Evolutionary conservation across 2,797 vertebrate genomes (phyloP).

Genomic region (Setipinna tenuifilis): DNA sequence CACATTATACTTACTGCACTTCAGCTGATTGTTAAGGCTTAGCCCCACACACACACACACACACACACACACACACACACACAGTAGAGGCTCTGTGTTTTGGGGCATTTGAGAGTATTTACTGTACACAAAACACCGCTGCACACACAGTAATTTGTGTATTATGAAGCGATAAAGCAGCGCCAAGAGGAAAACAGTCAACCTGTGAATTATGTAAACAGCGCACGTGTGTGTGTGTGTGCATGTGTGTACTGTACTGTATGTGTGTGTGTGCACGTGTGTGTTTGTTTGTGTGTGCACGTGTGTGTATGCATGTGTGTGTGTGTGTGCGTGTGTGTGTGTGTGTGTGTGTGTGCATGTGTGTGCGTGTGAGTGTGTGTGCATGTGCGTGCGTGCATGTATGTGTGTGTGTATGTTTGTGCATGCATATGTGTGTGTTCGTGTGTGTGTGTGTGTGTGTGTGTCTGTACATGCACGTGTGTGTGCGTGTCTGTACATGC

Average conservation of each 20-base stretch:
- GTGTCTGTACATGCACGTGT: not conserved
- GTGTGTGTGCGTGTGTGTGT: too few species aligned
- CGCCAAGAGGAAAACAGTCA: not conserved
- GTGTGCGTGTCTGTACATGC: not conserved
- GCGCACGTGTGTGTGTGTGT: constrained; percentile 8
- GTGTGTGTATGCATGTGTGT: too few species aligned
- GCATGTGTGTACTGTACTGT: too few species aligned
- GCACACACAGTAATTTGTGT: constrained; percentile 6
- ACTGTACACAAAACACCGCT: not conserved
- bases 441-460: not conserved
- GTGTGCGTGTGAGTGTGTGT: constrained; percentile 16
- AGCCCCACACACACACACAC: not conserved
- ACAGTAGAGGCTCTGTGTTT: not conserved
- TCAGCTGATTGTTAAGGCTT: constrained; percentile 1
- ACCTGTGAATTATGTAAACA: not conserved
- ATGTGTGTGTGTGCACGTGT: not conserved
- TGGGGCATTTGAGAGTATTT: constrained; percentile 7
- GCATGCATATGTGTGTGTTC: too few species aligned
- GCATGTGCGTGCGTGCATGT: constrained; percentile 30
- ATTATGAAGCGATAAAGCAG: not conserved
- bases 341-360: constrained; percentile 51
- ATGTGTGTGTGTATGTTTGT: too few species aligned
- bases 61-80: too few species aligned
- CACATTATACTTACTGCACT: constrained; percentile 24
- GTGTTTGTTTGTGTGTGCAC: too few species aligned